Percentiles rank a stretch among this genome's conserved stretches.
These are phyloP conservation scores for Montipora cactus DNA, from an alignment of 64 coral and sea anemone species.

Conservation along the genomic window DNA sequence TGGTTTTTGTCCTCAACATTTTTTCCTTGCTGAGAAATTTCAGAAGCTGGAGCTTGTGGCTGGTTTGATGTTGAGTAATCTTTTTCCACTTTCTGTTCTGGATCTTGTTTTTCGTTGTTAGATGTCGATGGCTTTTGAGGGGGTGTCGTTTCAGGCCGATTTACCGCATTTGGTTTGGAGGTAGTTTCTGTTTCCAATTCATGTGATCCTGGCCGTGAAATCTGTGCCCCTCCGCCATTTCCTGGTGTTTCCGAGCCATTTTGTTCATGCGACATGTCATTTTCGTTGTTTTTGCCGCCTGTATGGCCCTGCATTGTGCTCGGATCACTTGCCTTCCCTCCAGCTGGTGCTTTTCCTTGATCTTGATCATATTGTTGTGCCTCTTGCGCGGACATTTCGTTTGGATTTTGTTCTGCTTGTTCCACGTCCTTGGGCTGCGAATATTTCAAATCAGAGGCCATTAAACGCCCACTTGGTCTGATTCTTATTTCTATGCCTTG, in stretches of 20 bases:
- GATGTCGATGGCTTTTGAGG: background rate
- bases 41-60: background rate
- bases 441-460: background rate
- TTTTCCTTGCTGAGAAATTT: background rate
- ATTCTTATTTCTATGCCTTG: background rate
- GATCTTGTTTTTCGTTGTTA: constrained; percentile 1
- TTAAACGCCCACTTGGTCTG: background rate
- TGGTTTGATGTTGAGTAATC: background rate
- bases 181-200: background rate
- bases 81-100: background rate
- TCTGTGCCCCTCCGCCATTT: background rate
- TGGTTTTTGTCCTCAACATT: background rate
- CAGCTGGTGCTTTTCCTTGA: background rate
- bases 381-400: background rate
- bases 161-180: background rate
- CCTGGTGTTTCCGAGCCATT: background rate
- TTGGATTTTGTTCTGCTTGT: background rate
- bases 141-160: background rate
- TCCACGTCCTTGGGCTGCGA: background rate
- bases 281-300: background rate
- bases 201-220: background rate
- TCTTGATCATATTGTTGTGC: background rate
- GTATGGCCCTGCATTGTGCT: background rate
- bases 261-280: background rate
- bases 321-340: background rate